Base-by-base conservation (phyloP, 2,797 vertebrate species). In the Micropoecilia bifurca region DNA sequence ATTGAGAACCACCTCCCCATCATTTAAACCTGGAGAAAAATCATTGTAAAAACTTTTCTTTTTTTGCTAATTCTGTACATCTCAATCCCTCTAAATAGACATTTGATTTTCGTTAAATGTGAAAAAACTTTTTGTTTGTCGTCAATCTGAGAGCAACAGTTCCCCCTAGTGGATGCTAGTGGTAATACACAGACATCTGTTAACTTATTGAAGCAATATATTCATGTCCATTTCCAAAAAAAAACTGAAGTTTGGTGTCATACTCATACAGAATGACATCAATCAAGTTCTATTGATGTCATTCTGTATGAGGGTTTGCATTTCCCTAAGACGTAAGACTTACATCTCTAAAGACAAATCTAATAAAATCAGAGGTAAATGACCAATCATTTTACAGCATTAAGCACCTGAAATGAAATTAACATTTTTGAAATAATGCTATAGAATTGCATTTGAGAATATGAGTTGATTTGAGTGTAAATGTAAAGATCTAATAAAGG, bases 161-260 rank as follows among this genome's bases (percentile, higher is more conserved):
- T 85, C 57, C 87, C 72, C 85, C 91, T 91, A 39, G 28, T 89
- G 91, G 83, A 66, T 13, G 3, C 47, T 10, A 55, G 57, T 16
- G 6, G 53, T 55, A 72, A 77, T 9, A 10, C 5, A 72, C 45
- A 47, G 69, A 18, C 43, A 3, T 41, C 12, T 18, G 28, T 47
- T 28, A 16, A 6, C 7, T 20, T 36, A 22, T 39, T 63, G 16
- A 63, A 30, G 33, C 30, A 9, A 6, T 12, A 33, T 20, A 9
- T 20, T 33, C 61, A 20, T 63, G 16, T 63, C 61, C 6, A 20
- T 20, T 18, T 66, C 33, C 2, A 22, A 39, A 8, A 33, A 33
- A 20, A 66, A 66, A 18, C 61, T 39, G 7, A 28, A 33, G 4
- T 66, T 33, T 33, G 33, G 33, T 1, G 33, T 33, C 33, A 33